Conservation (phyloP, 2,888 invertebrate genomes). For the Heliconius hortense region DNA sequence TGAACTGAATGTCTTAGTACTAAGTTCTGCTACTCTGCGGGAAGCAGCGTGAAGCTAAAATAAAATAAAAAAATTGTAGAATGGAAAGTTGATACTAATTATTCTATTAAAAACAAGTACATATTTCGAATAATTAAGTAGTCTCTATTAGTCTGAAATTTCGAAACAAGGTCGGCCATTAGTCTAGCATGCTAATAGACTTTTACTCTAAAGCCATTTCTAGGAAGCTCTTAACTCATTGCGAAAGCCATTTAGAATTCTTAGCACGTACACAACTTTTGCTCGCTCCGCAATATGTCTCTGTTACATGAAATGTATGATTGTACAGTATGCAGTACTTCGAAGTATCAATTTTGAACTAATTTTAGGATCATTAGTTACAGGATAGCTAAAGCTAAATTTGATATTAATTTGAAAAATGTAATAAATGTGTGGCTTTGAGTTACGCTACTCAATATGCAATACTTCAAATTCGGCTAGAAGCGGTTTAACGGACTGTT, state of each 20-base stretch:
- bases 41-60: background rate
- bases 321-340: background rate
- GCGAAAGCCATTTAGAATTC: slow-evolving; percentile 29
- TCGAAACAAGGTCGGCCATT: slow-evolving; percentile 22
- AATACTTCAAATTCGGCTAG: background rate
- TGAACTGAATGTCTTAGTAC: background rate
- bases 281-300: slow-evolving; percentile 36
- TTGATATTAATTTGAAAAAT: background rate
- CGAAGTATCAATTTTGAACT: slow-evolving; percentile 6
- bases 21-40: background rate
- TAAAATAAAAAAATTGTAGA: background rate
- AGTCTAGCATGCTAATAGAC: slow-evolving; percentile 28
- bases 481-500: too few relatives aligned
- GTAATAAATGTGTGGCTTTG: background rate
- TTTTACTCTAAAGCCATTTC: slow-evolving; percentile 30
- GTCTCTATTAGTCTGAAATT: slow-evolving; percentile 6
- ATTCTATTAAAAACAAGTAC: background rate
- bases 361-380: background rate
- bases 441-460: background rate
- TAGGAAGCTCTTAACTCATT: slow-evolving; percentile 31
- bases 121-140: slow-evolving; percentile 11
- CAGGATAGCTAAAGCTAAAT: background rate
- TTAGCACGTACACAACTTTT: slow-evolving; percentile 37
- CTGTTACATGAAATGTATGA: slow-evolving; percentile 17
- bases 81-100: background rate